Evolutionary conservation across 2,888 invertebrate species (phyloP).

Genomic region (Dryocosmus kuriphilus): DNA sequence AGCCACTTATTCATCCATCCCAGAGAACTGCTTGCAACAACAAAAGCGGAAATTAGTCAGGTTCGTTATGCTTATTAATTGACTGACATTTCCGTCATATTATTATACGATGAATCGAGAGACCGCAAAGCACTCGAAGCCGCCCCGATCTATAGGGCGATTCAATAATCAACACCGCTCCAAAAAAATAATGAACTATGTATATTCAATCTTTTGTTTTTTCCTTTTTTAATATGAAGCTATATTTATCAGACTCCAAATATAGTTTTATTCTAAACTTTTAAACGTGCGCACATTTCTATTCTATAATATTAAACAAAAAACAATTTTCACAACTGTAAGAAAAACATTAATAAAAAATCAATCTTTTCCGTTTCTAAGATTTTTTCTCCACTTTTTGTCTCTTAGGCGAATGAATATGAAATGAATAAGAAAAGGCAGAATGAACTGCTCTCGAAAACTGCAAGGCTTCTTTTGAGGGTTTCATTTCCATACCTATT

Average conservation of each 20-base stretch:
- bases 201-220: constrained; percentile 15
- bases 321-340: not conserved
- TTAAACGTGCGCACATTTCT: no score
- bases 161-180: constrained; percentile 42
- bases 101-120: constrained; percentile 68
- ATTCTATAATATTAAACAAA: not conserved
- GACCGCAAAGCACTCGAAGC: constrained; percentile 62
- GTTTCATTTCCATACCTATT: not conserved
- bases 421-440: constrained; percentile 40
- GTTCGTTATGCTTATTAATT: constrained; percentile 77
- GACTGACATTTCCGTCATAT: constrained; percentile 78
- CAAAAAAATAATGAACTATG: not conserved
- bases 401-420: constrained; percentile 13
- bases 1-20: constrained; percentile 74
- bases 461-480: constrained; percentile 5
- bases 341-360: no score
- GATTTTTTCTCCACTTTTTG: not conserved
- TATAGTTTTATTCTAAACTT: not conserved
- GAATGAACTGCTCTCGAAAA: constrained; percentile 35
- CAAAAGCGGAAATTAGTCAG: constrained; percentile 77
- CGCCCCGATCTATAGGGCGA: constrained; percentile 51
- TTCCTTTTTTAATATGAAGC: not conserved
- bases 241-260: not conserved
- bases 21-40: constrained; percentile 60
- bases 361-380: no score